Percentiles rank a stretch among this genome's conserved stretches.
Evolutionary conservation across 2,113 vertebrate genomes (phyloP).

Genomic region (Datnioides undecimradiatus): DNA sequence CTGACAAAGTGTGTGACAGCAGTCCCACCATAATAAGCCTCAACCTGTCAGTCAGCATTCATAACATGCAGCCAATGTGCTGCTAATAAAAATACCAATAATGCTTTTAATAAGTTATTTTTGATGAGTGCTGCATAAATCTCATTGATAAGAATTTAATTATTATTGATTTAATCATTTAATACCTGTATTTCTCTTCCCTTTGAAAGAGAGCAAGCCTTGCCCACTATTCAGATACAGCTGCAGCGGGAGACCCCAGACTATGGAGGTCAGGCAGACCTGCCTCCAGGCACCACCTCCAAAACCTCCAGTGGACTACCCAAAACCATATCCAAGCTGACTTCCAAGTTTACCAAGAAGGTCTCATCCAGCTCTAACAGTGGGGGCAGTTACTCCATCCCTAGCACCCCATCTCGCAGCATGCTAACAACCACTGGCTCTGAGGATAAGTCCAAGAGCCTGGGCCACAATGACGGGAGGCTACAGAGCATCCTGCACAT

Average conservation of each 20-base stretch:
- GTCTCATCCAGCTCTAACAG: constrained; percentile 87
- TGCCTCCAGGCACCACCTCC: constrained; percentile 89
- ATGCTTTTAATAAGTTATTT: too few species aligned
- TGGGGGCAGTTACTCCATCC: constrained; percentile 92
- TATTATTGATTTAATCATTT: background rate
- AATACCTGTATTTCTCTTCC: background rate
- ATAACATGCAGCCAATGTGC: too few species aligned
- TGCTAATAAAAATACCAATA: too few species aligned
- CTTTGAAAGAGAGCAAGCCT: constrained; percentile 89
- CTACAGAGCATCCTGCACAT: constrained; percentile 91
- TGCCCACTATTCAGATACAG: constrained; percentile 98
- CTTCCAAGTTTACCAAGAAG: constrained; percentile 98
- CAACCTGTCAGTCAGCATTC: too few species aligned
- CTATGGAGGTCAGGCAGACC: constrained; percentile 87
- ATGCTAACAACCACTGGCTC: constrained; percentile 84
- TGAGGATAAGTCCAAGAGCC: constrained; percentile 91
- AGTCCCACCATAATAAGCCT: too few species aligned
- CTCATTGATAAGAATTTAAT: too few species aligned
- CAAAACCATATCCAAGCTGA: constrained; percentile 97
- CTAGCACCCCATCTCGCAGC: constrained; percentile 92
- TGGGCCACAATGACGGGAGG: constrained; percentile 82
- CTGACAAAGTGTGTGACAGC: too few species aligned
- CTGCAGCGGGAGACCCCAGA: constrained; percentile 92
- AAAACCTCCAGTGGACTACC: constrained; percentile 94
- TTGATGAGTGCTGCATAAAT: too few species aligned